Base-by-base conservation (phyloP, 1,140 invertebrate species). In the Camponotus floridanus region DNA sequence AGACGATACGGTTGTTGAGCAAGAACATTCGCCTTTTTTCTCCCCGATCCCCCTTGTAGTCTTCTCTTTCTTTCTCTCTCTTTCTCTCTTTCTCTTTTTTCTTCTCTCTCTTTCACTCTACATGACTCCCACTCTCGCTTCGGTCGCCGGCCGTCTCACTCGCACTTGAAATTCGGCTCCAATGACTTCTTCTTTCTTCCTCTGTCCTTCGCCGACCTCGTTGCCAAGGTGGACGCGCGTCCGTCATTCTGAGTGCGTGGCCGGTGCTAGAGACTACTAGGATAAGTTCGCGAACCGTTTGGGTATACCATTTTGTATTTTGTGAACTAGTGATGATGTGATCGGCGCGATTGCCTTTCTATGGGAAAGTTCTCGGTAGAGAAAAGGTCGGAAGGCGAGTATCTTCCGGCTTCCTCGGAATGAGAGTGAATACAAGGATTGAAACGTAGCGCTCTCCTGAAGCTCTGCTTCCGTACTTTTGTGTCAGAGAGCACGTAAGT, bases 111-210 rank as follows among this genome's bases (percentile, higher is more conserved):
- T 51, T 57, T 89, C 62, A 76, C 9, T 78, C 18, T 33, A 62
- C 70, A 39, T 42, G n/a, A 65, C 86, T 91, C 90, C 85, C 86
- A 89, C 88, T 88, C 87, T 90, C 86, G 86, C 85, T 86, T 89
- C 85, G 85, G 79, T 85, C 62, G 86, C 67, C 87, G 85, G 86
- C 83, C 81, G 81, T 89, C 87, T 67, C 68, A 87, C 67, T 68
- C 21, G 85, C 81, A 61, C 86, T 83, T 64, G 3, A 51, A 85
- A 13, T 26, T 15, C 51, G 36, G 55, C 42, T 26, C 13, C 70
- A 31, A 31, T 55, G 33, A 36, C 55, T 76, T 39, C 18, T 42
- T 74, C 48, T 61, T 45, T 87, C 85, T 67, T 73, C 48, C 51
- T 62, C 31, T 48, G 68, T 83, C 64, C 74, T 68, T 70, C 68